phyloP scores from a whole-genome alignment of 2,113 vertebrate species.

The Pedetes capensis region DNA sequence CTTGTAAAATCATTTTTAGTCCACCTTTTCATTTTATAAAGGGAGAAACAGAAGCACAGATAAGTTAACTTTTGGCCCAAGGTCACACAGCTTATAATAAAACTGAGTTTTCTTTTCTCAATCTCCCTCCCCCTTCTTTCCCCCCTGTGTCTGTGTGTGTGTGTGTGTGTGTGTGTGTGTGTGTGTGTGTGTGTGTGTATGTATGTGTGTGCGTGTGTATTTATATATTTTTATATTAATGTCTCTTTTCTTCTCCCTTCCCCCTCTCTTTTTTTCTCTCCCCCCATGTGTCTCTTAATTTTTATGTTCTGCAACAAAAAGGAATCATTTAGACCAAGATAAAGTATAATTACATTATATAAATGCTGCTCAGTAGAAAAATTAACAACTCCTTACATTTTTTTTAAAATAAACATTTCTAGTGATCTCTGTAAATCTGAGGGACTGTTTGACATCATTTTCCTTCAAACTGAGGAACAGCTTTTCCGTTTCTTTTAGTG shows the following conservation, averaged over 20 bases:
- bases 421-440: neutral
- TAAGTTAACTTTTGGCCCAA: conserved; percentile 17
- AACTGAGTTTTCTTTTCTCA: neutral
- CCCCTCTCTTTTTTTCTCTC: neutral
- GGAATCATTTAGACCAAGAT: neutral
- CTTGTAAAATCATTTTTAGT: neutral
- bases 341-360: neutral
- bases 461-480: neutral
- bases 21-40: conserved; percentile 2
- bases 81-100: conserved; percentile 6
- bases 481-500: neutral
- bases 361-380: neutral
- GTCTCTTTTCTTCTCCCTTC: neutral
- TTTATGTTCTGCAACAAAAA: neutral
- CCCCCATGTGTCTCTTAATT: neutral
- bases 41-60: neutral
- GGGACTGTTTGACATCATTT: neutral
- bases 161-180: no score
- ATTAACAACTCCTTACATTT: neutral
- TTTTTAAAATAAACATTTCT: neutral
- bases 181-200: no score
- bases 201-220: no score
- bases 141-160: no score
- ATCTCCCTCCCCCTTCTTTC: neutral
- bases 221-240: no score